Conservation (phyloP, 2,797 vertebrate species). For the Cossypha caffra region DNA sequence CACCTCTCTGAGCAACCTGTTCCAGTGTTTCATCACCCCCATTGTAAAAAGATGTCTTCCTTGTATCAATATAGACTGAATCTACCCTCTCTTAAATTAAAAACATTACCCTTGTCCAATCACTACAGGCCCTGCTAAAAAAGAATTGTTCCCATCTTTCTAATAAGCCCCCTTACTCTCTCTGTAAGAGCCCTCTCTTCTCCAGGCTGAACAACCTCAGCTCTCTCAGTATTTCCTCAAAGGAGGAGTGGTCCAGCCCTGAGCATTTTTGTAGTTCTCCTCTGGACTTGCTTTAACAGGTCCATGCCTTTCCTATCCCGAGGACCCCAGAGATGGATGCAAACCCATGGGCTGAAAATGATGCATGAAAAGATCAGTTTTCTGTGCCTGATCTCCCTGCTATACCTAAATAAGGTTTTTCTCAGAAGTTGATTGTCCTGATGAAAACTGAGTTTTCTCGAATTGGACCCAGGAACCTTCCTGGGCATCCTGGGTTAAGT, state of each 20-base stretch:
- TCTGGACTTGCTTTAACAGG: not conserved
- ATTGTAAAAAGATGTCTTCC: not conserved
- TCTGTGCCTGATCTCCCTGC: not conserved
- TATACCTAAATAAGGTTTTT: not conserved
- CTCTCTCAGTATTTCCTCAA: not conserved
- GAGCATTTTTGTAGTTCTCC: not conserved
- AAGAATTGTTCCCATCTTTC: not conserved
- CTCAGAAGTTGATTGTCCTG: not conserved
- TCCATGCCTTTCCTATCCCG: not conserved
- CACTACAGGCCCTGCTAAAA: not conserved
- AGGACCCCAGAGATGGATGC: not conserved
- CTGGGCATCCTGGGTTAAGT: not conserved
- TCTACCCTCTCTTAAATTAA: not conserved
- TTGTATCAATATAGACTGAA: not conserved
- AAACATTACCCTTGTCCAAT: not conserved
- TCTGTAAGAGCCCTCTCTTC: not conserved
- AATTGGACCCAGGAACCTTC: not conserved
- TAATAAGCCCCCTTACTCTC: accelerated
- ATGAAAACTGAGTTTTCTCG: not conserved
- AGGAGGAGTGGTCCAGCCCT: not conserved
- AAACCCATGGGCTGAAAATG: not conserved
- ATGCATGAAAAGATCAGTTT: not conserved
- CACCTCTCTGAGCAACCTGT: not conserved
- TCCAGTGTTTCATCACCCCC: not conserved
- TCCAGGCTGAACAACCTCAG: not conserved